Conservation (phyloP, 2,888 invertebrate species). For the Scaptodrosophila latifasciaeformis region DNA sequence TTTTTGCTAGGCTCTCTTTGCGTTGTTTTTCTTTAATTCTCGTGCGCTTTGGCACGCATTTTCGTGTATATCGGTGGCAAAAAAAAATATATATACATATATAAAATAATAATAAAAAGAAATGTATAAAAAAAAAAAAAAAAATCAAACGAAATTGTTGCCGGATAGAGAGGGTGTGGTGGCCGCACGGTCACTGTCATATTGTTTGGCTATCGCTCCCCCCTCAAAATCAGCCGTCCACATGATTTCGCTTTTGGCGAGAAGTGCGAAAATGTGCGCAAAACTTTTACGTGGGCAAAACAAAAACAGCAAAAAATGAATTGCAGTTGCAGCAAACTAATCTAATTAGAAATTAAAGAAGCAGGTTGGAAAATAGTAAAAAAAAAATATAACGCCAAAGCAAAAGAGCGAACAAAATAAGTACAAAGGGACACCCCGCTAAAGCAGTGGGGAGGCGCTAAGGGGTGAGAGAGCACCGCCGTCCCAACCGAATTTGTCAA, state of each 20-base stretch:
- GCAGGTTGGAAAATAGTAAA: slow-evolving; percentile 30
- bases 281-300: too few relatives aligned
- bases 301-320: too few relatives aligned
- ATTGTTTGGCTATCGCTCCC: slow-evolving; percentile 15
- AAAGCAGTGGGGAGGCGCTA: slow-evolving; percentile 14
- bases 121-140: too few relatives aligned
- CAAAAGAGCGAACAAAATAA: slow-evolving; percentile 7
- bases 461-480: slow-evolving; percentile 33
- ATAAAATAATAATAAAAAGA: too few relatives aligned
- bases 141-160: slow-evolving; percentile 15
- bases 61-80: too few relatives aligned
- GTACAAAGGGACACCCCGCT: slow-evolving; percentile 36
- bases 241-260: slow-evolving; percentile 35
- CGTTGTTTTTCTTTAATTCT: slow-evolving; percentile 43
- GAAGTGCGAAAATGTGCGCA: slow-evolving; percentile 12
- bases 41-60: slow-evolving; percentile 47
- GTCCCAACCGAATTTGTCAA: slow-evolving; percentile 51
- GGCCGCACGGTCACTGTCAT: slow-evolving; percentile 32
- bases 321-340: slow-evolving; percentile 41
- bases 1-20: slow-evolving; percentile 27
- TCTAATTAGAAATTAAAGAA: slow-evolving; percentile 62
- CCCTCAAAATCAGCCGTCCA: slow-evolving; percentile 1
- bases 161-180: too few relatives aligned
- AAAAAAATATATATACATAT: too few relatives aligned
- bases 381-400: slow-evolving; percentile 23